Evolutionary conservation across 2,797 vertebrate species (phyloP).

Genomic region (Onychomys arenicola): DNA sequence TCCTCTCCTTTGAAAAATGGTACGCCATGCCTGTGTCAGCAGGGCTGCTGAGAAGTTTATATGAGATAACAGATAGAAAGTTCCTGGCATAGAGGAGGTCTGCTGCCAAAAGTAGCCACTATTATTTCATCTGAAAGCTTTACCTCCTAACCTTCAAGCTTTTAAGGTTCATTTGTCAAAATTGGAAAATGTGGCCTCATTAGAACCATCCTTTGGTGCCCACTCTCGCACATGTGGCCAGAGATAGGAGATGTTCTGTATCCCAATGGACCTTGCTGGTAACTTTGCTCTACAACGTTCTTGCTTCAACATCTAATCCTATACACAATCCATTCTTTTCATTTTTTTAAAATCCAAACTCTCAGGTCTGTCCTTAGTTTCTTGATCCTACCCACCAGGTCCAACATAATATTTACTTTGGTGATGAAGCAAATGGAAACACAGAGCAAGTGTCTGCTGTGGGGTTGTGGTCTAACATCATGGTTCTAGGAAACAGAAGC

Average conservation of each 20-base stretch:
- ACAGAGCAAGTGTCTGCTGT: constrained; percentile 39
- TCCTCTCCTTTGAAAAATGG: constrained; percentile 59
- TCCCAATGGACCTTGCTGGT: neutral
- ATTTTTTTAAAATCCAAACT: neutral
- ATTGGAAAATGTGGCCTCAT: constrained; percentile 61
- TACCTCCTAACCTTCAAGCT: constrained; percentile 22
- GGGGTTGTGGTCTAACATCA: neutral
- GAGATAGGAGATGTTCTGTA: constrained; percentile 12
- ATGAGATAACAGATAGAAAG: constrained; percentile 62
- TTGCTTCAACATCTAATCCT: neutral
- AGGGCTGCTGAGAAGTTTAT: constrained; percentile 51
- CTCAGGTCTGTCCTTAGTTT: constrained; percentile 19
- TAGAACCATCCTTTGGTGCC: constrained; percentile 21
- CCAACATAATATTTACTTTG: constrained; percentile 37
- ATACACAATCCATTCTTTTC: constrained; percentile 42
- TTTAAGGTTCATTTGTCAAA: constrained; percentile 67
- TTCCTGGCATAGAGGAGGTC: constrained; percentile 58
- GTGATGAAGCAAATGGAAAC: constrained; percentile 40
- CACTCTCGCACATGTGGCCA: neutral
- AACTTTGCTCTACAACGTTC: constrained; percentile 2
- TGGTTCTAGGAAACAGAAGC: neutral
- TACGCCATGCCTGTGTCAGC: constrained; percentile 20
- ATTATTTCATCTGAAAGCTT: constrained; percentile 57
- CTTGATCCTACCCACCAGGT: constrained; percentile 9
- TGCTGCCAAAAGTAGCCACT: constrained; percentile 46